A percentile compares a stretch with the other conserved stretches of the same genome.
phyloP scores from a whole-genome alignment of 37 sponge, comb jelly and placozoan genomes.

The Cliona cf. orientalis region DNA sequence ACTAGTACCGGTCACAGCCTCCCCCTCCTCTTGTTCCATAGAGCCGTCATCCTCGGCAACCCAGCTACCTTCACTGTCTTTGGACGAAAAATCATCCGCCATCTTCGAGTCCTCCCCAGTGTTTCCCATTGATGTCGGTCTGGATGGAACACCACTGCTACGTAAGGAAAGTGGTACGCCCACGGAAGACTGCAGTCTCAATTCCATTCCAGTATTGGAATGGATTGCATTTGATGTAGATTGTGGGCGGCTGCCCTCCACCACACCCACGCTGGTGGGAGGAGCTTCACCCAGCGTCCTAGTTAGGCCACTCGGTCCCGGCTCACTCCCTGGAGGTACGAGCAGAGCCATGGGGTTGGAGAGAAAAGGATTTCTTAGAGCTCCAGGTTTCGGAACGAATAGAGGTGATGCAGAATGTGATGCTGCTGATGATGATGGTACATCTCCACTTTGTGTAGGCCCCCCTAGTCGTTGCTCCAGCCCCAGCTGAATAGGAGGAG shows the following conservation, averaged over 20 bases:
- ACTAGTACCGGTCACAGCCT: background rate
- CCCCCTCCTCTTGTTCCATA: background rate
- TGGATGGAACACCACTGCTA: background rate
- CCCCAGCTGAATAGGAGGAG: background rate
- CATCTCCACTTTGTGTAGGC: background rate
- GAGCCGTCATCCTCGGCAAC: conserved; percentile 22
- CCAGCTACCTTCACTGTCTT: conserved; percentile 23
- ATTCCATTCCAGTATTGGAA: background rate
- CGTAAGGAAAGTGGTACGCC: background rate
- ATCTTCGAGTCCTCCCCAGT: background rate
- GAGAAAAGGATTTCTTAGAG: background rate
- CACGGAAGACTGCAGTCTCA: background rate
- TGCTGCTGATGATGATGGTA: background rate
- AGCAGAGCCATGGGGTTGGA: background rate
- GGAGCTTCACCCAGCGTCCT: background rate
- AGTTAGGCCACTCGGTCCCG: too few relatives aligned
- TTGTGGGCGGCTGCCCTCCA: too few relatives aligned
- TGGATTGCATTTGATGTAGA: too few relatives aligned
- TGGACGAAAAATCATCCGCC: background rate
- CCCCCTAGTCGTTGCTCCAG: background rate
- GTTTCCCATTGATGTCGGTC: background rate
- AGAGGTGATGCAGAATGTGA: too few relatives aligned
- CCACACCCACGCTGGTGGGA: too few relatives aligned
- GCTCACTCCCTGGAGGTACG: too few relatives aligned
- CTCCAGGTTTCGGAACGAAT: too few relatives aligned